Evolutionary conservation across 2,888 invertebrate genomes (phyloP).

Genomic region (Selenia dentaria): DNA sequence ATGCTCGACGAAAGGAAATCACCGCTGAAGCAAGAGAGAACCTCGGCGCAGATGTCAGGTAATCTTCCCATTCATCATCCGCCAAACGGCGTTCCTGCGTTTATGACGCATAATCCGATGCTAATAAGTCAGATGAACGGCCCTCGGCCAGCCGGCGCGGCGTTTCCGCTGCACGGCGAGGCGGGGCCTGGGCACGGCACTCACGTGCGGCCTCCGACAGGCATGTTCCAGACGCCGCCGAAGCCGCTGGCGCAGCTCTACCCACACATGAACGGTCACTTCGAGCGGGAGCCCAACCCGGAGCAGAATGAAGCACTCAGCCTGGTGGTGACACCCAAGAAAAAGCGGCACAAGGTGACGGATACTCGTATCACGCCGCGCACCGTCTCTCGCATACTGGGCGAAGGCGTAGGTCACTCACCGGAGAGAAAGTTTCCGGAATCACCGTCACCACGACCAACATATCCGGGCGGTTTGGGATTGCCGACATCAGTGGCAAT

Average conservation of each 20-base stretch:
- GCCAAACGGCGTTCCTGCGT: conserved; percentile 73
- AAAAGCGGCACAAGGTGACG: conserved; percentile 98
- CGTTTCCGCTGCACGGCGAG: conserved; percentile 89
- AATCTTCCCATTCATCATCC: conserved; percentile 81
- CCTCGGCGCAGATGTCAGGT: conserved; percentile 82
- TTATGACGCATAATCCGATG: conserved; percentile 74
- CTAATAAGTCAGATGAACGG: conserved; percentile 84
- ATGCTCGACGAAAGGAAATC: conserved; percentile 94
- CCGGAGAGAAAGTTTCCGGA: conserved; percentile 85
- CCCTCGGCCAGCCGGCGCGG: conserved; percentile 86
- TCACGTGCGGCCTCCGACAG: conserved; percentile 86
- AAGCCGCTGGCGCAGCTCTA: conserved; percentile 89
- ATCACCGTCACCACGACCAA: conserved; percentile 89
- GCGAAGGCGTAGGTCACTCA: conserved; percentile 91
- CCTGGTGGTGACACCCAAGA: conserved; percentile 97
- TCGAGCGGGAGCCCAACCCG: conserved; percentile 88
- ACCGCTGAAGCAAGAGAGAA: conserved; percentile 90
- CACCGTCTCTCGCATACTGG: conserved; percentile 94
- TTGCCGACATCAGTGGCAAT: conserved; percentile 98
- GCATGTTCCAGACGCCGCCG: conserved; percentile 94
- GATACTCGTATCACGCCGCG: conserved; percentile 96
- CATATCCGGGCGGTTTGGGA: conserved; percentile 93
- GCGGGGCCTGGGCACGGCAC: conserved; percentile 76
- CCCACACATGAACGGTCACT: conserved; percentile 86
- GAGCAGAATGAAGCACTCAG: conserved; percentile 98